Base-by-base conservation (phyloP, 1,140 invertebrate genomes). In the Ephestia elutella region DNA sequence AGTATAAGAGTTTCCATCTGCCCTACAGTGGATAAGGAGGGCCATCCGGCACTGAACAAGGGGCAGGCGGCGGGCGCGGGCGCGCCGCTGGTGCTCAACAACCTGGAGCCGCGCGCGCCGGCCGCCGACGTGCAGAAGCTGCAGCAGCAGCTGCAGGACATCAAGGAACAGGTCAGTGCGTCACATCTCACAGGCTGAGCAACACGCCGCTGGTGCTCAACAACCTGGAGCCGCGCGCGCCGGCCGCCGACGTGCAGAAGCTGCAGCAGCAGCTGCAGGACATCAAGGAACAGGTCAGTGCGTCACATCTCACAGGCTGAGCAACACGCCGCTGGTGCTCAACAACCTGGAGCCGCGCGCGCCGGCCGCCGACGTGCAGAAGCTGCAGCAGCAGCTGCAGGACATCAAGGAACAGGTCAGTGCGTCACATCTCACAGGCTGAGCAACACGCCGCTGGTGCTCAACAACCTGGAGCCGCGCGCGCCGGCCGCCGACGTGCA, bases 191-290 rank as follows among this genome's bases (percentile, higher is more conserved):
- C 21, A 7, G 21, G 21, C n/a, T n/a, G n/a, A n/a, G n/a, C n/a
- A n/a, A n/a, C 21, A 78, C 74, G 53, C 76, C 79, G 54, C 78
- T 80, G 60, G 82, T 95, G 67, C 95, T 96, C 93, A 97, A 96
- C 87, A 97, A 97, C 95, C 89, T 63, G 81, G 80, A 18, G 75
- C 78, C 57, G 59, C 66, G 20, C 59, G 66, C 71, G 9, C 64
- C 19, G 18, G 71, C 81, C 3, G 77, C 78, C 66, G 96, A 98
- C 86, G 94, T 98, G 54, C 95, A 98, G 86, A 98, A 98, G 81
- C 89, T 99, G 13, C 96, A 98, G 78, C 97, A 99, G 81, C 97
- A 99, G 82, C 89, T 99, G 60, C 96, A 98, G 86, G 97, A 99
- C 81, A 98, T 99, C 63, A 98, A 98, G 80, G 97, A 99, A 25